These are phyloP conservation scores for Gymnobelideus leadbeateri DNA, from an alignment of 2,113 vertebrate genomes.

Conservation along the genomic window DNA sequence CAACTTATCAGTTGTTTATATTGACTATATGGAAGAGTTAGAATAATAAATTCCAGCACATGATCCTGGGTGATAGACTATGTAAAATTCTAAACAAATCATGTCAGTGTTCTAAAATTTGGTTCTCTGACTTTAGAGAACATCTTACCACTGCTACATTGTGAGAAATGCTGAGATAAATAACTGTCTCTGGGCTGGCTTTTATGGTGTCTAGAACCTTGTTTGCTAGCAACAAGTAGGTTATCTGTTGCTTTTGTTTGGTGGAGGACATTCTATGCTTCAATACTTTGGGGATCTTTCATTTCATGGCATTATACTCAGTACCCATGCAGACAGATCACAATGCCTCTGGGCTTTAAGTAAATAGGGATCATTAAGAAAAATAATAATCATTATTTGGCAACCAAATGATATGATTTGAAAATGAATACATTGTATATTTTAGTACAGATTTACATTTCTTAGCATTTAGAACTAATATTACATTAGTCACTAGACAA, in stretches of 20 bases:
- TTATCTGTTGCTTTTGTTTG: constrained; percentile 33
- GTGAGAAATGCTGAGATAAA: not conserved
- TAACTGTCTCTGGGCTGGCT: not conserved
- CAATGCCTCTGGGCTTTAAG: not conserved
- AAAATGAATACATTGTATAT: not conserved
- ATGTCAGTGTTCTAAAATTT: constrained; percentile 43
- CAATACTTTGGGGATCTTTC: not conserved
- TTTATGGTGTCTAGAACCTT: not conserved
- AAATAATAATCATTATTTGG: not conserved
- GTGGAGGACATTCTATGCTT: constrained; percentile 31
- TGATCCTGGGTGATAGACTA: constrained; percentile 38
- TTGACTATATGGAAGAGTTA: constrained; percentile 48
- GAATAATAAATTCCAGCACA: constrained; percentile 60
- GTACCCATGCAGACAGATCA: not conserved
- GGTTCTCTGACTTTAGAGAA: constrained; percentile 32
- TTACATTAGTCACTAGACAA: not conserved
- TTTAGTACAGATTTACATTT: not conserved
- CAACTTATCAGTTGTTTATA: constrained; percentile 53
- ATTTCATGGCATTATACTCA: not conserved
- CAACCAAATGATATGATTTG: not conserved
- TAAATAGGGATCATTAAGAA: not conserved
- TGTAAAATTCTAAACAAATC: constrained; percentile 61
- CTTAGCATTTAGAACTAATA: not conserved
- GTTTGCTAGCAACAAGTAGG: not conserved
- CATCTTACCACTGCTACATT: not conserved